A percentile compares a stretch with the other conserved stretches of the same genome.
Conservation (phyloP, 1,140 invertebrate species). For the Belonocnema kinseyi region DNA sequence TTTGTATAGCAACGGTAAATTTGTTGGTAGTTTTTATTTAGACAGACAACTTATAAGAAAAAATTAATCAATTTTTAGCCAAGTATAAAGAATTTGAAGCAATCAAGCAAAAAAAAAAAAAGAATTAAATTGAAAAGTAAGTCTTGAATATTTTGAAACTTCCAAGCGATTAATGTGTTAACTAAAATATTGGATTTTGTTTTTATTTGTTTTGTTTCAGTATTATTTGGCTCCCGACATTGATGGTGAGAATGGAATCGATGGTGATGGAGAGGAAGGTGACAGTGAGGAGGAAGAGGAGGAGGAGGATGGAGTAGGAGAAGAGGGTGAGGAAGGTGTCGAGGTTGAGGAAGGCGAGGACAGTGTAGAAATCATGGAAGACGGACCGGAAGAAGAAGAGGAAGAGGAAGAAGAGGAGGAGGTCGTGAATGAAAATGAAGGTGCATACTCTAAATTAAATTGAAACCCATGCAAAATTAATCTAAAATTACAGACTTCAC, state of each 20-base stretch:
- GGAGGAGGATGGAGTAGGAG: slow-evolving; percentile 77
- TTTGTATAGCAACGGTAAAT: too few relatives aligned
- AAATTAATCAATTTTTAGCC: too few relatives aligned
- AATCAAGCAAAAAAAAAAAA: too few relatives aligned
- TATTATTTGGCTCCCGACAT: slow-evolving; percentile 91
- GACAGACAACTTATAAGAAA: too few relatives aligned
- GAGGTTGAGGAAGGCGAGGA: slow-evolving; percentile 71
- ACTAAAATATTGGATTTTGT: slow-evolving; percentile 18
- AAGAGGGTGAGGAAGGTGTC: slow-evolving; percentile 77
- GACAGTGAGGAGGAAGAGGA: slow-evolving; percentile 71
- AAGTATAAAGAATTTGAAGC: too few relatives aligned
- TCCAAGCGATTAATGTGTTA: too few relatives aligned
- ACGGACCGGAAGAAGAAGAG: slow-evolving; percentile 71
- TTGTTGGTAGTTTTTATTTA: too few relatives aligned
- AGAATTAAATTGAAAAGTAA: too few relatives aligned
- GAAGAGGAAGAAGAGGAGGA: slow-evolving; percentile 69
- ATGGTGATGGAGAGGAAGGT: slow-evolving; percentile 76
- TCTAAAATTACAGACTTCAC: too few relatives aligned
- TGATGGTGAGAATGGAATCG: slow-evolving; percentile 82
- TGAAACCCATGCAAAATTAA: slow-evolving; percentile 9
- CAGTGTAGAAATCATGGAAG: slow-evolving; percentile 65
- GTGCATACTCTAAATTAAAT: slow-evolving; percentile 5
- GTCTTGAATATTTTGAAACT: too few relatives aligned
- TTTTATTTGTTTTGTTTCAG: slow-evolving; percentile 68
- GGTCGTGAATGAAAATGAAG: slow-evolving; percentile 70